A percentile compares a stretch with the other conserved stretches of the same genome.
These are phyloP conservation scores for Denticeps clupeoides DNA, from an alignment of 2,797 vertebrate species.

Conservation along the genomic window DNA sequence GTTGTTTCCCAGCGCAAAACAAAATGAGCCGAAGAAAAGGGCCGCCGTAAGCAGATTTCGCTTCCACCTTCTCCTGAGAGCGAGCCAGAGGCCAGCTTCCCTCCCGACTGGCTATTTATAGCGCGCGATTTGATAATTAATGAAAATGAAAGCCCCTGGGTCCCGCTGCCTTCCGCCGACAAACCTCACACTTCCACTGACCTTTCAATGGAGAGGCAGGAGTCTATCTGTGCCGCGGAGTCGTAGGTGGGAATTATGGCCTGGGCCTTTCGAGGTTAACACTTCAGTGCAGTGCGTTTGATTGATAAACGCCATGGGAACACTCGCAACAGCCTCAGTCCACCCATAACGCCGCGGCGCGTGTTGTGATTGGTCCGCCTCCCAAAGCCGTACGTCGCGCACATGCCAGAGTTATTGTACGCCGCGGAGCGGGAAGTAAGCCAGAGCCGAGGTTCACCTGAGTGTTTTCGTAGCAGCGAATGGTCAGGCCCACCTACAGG, in stretches of 20 bases:
- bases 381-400: neutral
- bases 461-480: neutral
- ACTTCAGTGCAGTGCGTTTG: slow-evolving; percentile 27
- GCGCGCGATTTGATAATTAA: slow-evolving; percentile 60
- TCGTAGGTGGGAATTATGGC: neutral
- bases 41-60: slow-evolving; percentile 55
- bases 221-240: neutral
- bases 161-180: slow-evolving; percentile 49
- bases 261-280: slow-evolving; percentile 7
- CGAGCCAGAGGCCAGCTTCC: slow-evolving; percentile 39
- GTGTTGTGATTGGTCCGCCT: neutral
- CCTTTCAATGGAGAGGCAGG: slow-evolving; percentile 39
- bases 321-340: neutral
- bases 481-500: neutral
- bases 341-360: neutral
- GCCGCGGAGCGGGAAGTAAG: neutral
- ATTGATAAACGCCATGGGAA: slow-evolving; percentile 38
- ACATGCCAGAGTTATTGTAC: neutral
- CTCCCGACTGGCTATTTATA: slow-evolving; percentile 63
- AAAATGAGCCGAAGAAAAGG: slow-evolving; percentile 38
- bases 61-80: slow-evolving; percentile 49
- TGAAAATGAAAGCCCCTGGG: slow-evolving; percentile 52
- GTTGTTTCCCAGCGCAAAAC: slow-evolving; percentile 39
- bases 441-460: neutral
- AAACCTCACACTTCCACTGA: slow-evolving; percentile 40